Evolutionary conservation across 2,797 vertebrate genomes (phyloP), one percentile per base, ranked within the genome.

Genomic region (Poecile montanus): DNA sequence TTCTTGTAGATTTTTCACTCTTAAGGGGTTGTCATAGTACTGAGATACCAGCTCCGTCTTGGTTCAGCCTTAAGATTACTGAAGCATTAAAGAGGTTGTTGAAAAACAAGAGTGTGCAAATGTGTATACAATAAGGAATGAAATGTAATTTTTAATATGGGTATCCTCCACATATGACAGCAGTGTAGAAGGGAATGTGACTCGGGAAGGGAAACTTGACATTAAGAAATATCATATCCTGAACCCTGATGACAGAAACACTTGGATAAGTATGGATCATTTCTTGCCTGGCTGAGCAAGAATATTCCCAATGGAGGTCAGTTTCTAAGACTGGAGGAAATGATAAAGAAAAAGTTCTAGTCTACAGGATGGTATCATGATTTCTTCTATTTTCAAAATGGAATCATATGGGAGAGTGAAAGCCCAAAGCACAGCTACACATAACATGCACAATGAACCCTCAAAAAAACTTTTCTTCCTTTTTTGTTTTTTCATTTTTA

Each of bases 391-490:
- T 51, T 63, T 60, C 16, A 2, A 67, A 80, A 78, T 5, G 4
- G 10, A 68, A 45, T 38, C 16, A 30, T 38, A 56, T 22, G 27
- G 13, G 45, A 83, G 13, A 71, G 7, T 4, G 60, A 38, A 56
- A 40, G 16, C 5, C 4, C 4, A 34, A 54, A 77, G 6, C 40
- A 26, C 14, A 23, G 5, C 10, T 57, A 38, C 16, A 29, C 29
- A 63, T 6, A 77, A 11, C 19, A 38, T 29, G n/a, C 23, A 44
- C 20, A 42, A 74, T 63, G 6, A 57, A 48, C 4, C 16, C 8
- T 53, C 9, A 19, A 6, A 1, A 38, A 67, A 8, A 13, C 0
- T 21, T 32, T 21, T 30, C 20, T n/a, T 10, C 7, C 3, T 17
- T 34, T 36, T 13, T 16, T 19, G 11, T 32, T 48, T 6, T 13